These are phyloP conservation scores for Antedon mediterranea DNA, from an alignment of 53 echinoderm and acorn worm genomes.

Conservation along the genomic window DNA sequence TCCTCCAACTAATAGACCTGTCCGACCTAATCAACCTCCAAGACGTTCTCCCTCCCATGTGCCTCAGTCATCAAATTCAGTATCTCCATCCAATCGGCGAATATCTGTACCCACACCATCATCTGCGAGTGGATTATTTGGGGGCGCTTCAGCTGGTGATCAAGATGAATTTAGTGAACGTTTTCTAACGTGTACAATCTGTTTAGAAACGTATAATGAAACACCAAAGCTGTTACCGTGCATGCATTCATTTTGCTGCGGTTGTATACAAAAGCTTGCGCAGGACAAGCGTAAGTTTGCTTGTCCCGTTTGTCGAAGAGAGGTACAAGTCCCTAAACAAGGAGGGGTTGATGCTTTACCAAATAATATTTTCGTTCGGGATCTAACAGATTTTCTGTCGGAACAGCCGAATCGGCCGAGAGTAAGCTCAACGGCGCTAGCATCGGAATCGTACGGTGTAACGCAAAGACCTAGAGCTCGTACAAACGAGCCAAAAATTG, in stretches of 20 bases:
- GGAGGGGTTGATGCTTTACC: conserved; percentile 2
- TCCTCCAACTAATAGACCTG: not conserved
- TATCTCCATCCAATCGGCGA: not conserved
- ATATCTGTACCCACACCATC: not conserved
- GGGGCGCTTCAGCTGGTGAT: not conserved
- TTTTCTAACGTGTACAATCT: conserved; percentile 19
- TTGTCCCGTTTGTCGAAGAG: conserved; percentile 15
- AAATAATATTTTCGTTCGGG: conserved; percentile 10
- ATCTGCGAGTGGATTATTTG: not conserved
- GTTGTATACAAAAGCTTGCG: not conserved
- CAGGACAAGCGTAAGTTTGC: conserved; percentile 1
- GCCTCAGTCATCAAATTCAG: not conserved
- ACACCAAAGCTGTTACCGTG: conserved; percentile 16
- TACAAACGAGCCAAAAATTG: conserved; percentile 3
- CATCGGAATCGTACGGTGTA: not conserved
- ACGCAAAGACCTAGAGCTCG: conserved; percentile 8
- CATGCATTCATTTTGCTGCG: conserved; percentile 13
- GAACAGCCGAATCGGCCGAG: conserved; percentile 8
- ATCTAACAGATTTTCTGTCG: conserved; percentile 14
- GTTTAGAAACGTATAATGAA: conserved; percentile 13
- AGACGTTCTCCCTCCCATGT: not conserved
- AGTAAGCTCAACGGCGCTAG: not conserved
- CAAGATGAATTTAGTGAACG: conserved; percentile 18
- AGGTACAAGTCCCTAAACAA: conserved; percentile 8
- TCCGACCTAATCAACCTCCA: not conserved